phyloP scores from a whole-genome alignment of 2,113 vertebrate species.

The Sorex fumeus region DNA sequence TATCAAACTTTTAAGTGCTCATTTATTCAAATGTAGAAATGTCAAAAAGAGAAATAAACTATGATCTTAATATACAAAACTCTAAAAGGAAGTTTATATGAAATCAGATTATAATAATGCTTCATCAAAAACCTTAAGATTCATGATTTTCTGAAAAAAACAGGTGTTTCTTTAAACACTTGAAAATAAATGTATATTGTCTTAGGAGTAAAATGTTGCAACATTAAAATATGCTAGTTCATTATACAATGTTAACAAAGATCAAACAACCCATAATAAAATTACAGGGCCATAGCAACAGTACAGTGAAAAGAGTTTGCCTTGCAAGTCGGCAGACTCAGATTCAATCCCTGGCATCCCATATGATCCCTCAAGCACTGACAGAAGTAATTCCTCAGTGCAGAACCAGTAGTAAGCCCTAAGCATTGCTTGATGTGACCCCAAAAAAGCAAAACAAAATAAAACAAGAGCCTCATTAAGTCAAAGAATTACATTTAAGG shows the following conservation, averaged over 20 bases:
- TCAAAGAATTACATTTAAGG: not conserved
- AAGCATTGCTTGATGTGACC: too few relatives aligned
- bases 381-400: too few relatives aligned
- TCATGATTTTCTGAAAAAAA: not conserved
- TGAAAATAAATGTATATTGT: not conserved
- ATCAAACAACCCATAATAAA: not conserved
- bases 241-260: conserved; percentile 35
- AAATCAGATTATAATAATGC: conserved; percentile 40
- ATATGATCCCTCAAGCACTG: too few relatives aligned
- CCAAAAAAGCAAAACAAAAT: too few relatives aligned
- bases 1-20: not conserved
- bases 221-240: not conserved
- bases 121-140: not conserved
- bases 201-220: conserved; percentile 25
- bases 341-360: too few relatives aligned
- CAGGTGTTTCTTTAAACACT: not conserved
- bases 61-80: not conserved
- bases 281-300: not conserved
- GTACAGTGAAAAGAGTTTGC: too few relatives aligned
- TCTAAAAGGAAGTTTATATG: not conserved
- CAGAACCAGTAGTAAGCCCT: too few relatives aligned
- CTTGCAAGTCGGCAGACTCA: too few relatives aligned
- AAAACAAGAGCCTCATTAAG: too few relatives aligned
- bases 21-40: conserved; percentile 11
- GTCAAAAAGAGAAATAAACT: not conserved